A percentile compares a stretch with the other conserved stretches of the same genome.
Evolutionary conservation across 2,113 vertebrate species (phyloP).

Genomic region (Tachycineta bicolor): DNA sequence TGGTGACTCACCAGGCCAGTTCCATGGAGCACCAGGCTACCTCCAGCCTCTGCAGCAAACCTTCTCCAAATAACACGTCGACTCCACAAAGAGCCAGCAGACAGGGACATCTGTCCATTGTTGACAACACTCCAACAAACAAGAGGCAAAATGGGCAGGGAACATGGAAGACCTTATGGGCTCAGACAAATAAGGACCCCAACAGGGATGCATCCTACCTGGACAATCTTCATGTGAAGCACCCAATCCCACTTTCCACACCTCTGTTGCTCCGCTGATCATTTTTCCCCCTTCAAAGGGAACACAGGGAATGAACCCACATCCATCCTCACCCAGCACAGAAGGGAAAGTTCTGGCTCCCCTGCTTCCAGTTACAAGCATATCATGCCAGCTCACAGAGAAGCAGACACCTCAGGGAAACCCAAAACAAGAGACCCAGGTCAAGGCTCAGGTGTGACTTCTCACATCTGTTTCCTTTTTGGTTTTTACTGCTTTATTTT

Average conservation of each 20-base stretch:
- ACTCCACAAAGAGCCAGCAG: neutral
- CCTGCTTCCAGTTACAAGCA: neutral
- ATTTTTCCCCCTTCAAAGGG: neutral
- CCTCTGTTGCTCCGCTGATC: neutral
- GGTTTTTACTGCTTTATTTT: neutral
- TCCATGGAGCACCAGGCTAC: neutral
- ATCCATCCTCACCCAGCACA: neutral
- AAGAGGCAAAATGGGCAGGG: neutral
- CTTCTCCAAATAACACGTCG: neutral
- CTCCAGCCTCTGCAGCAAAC: neutral
- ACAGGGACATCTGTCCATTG: neutral
- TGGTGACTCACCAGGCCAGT: neutral
- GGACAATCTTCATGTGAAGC: neutral
- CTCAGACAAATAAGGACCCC: neutral
- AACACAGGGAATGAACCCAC: fast-evolving
- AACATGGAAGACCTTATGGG: neutral
- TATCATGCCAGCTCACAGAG: neutral
- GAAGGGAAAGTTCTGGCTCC: neutral
- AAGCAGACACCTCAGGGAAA: neutral
- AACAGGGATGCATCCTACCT: neutral
- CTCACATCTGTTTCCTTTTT: neutral
- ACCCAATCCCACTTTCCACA: neutral
- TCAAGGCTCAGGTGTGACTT: neutral
- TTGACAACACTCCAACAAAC: neutral
- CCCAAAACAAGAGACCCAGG: neutral